phyloP scores from a whole-genome alignment of 2,888 invertebrate species.

The Isoperla grammatica region DNA sequence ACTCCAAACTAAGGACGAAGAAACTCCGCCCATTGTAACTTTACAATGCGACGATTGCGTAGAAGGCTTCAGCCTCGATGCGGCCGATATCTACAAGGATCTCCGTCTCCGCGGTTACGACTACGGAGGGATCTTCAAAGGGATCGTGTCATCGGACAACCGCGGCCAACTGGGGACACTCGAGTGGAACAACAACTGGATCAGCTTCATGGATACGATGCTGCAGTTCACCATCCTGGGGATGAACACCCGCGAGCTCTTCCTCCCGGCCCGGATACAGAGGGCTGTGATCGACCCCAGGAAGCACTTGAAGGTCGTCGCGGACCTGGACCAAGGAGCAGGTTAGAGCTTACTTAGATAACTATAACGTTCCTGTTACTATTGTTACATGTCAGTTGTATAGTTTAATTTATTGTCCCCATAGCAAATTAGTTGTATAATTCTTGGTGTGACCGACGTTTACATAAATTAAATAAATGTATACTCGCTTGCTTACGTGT shows the following conservation, averaged over 20 bases:
- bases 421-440: conserved; percentile 16
- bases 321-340: conserved; percentile 40
- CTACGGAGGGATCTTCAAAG: conserved; percentile 75
- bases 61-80: conserved; percentile 51
- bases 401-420: too few relatives aligned
- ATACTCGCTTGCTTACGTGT: too few relatives aligned
- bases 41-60: conserved; percentile 41
- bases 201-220: conserved; percentile 94
- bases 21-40: conserved; percentile 53
- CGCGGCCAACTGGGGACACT: conserved; percentile 42
- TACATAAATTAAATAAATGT: too few relatives aligned
- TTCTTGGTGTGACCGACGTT: too few relatives aligned
- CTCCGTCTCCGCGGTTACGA: conserved; percentile 81
- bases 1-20: conserved; percentile 57
- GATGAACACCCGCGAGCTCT: conserved; percentile 67
- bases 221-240: conserved; percentile 86
- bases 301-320: conserved; percentile 51
- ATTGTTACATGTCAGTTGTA: background rate
- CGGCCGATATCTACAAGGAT: conserved; percentile 80
- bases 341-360: conserved; percentile 34
- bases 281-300: conserved; percentile 73
- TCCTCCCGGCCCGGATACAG: conserved; percentile 83
- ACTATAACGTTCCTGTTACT: too few relatives aligned
- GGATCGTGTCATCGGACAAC: conserved; percentile 68
- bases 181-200: conserved; percentile 85